phyloP scores from a whole-genome alignment of 1,140 invertebrate species.

The Archegozetes longisetosus region DNA sequence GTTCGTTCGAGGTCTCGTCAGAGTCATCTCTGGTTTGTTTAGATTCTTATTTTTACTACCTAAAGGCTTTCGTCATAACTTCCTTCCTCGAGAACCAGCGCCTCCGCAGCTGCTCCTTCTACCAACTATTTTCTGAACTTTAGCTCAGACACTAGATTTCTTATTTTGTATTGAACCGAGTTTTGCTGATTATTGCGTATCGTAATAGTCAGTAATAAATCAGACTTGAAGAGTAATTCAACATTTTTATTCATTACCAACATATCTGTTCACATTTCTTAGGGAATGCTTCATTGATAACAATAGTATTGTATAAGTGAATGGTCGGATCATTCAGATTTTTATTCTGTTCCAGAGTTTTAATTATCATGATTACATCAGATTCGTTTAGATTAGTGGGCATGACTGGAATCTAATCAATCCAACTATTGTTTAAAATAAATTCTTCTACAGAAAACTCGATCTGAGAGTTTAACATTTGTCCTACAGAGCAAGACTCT shows the following conservation, averaged over 20 bases:
- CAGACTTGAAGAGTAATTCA: slow-evolving; percentile 34
- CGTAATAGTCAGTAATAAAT: slow-evolving; percentile 11
- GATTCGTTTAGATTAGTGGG: slow-evolving; percentile 22
- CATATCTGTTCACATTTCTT: slow-evolving; percentile 51
- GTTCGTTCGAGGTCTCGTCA: slow-evolving; percentile 30
- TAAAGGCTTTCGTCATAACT: slow-evolving; percentile 85
- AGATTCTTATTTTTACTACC: slow-evolving; percentile 36
- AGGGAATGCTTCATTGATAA: slow-evolving; percentile 43
- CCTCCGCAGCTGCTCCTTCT: slow-evolving; percentile 53
- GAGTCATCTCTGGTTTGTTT: slow-evolving; percentile 22
- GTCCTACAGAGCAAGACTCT: slow-evolving; percentile 56
- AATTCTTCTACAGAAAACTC: slow-evolving; percentile 71
- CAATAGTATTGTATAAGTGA: slow-evolving; percentile 33
- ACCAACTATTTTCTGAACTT: background rate
- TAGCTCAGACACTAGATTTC: slow-evolving; percentile 70
- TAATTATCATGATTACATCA: slow-evolving; percentile 21
- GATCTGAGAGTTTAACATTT: slow-evolving; percentile 53
- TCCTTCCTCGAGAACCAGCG: slow-evolving; percentile 82
- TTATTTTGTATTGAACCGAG: slow-evolving; percentile 31
- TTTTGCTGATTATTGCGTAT: slow-evolving; percentile 30
- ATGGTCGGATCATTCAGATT: slow-evolving; percentile 9
- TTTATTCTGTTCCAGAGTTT: slow-evolving; percentile 17
- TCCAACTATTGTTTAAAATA: slow-evolving; percentile 48
- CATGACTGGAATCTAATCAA: slow-evolving; percentile 45
- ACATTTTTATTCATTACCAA: slow-evolving; percentile 50